Percentiles rank a stretch among this genome's conserved stretches.
These are phyloP conservation scores for Scolopax rusticola DNA, from an alignment of 2,797 vertebrate genomes.

Conservation along the genomic window DNA sequence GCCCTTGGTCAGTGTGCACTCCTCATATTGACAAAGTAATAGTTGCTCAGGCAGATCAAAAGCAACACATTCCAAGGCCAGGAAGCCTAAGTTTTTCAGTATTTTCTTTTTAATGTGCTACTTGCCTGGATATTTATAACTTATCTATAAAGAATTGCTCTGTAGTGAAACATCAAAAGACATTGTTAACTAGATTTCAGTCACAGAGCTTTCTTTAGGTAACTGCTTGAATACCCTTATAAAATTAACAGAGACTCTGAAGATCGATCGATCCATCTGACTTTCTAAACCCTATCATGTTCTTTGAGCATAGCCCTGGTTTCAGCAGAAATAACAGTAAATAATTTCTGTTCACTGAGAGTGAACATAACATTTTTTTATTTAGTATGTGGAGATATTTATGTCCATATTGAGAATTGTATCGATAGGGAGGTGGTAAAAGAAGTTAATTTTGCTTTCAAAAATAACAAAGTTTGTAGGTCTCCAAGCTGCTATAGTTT, in stretches of 20 bases:
- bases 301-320: not conserved
- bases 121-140: constrained; percentile 51
- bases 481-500: not conserved
- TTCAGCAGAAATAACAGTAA: not conserved
- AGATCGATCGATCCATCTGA: not conserved
- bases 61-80: constrained; percentile 18
- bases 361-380: not conserved
- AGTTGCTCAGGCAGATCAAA: constrained; percentile 47
- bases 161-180: constrained; percentile 34
- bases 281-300: not conserved
- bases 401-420: not conserved
- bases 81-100: constrained; percentile 19
- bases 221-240: not conserved
- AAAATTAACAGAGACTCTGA: constrained; percentile 25
- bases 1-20: constrained; percentile 20
- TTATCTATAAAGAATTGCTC: not conserved
- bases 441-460: constrained; percentile 6
- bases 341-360: not conserved
- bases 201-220: not conserved
- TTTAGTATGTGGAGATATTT: constrained; percentile 19
- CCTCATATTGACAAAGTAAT: not conserved
- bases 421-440: not conserved
- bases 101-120: constrained; percentile 21
- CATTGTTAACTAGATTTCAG: constrained; percentile 8
- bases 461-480: not conserved